phyloP scores from a whole-genome alignment of 2,888 invertebrate species.

The Tetragonisca angustula region DNA sequence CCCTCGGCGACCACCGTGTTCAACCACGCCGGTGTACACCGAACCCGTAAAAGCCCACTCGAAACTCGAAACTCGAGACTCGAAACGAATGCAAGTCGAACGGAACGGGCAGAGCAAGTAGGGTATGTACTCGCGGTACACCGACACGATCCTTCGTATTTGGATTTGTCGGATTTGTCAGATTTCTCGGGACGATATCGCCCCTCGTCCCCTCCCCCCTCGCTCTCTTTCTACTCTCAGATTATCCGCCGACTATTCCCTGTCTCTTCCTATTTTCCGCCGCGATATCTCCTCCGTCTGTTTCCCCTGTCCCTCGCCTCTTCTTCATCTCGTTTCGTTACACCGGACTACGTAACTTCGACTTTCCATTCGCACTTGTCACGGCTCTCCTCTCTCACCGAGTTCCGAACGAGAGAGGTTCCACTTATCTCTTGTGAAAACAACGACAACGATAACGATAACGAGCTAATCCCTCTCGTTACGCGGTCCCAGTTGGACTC shows the following conservation, averaged over 20 bases:
- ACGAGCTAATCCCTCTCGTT: neutral
- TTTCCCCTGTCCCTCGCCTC: neutral
- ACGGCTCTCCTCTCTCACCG: neutral
- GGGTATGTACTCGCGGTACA: constrained; percentile 2
- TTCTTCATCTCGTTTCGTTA: neutral
- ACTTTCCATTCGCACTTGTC: neutral
- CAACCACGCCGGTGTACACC: constrained; percentile 7
- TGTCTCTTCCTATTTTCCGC: neutral
- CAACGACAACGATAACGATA: neutral
- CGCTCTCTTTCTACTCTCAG: constrained; percentile 26
- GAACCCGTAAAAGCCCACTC: neutral
- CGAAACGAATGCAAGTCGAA: too few relatives aligned
- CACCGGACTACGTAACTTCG: neutral
- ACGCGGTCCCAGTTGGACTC: neutral
- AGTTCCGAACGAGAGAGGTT: neutral
- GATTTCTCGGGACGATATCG: constrained; percentile 69
- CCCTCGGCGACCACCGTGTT: constrained; percentile 45
- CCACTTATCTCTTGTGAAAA: neutral
- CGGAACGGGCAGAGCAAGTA: constrained; percentile 8
- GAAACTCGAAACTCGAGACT: too few relatives aligned
- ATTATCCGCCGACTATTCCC: constrained; percentile 20
- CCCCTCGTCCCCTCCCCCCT: neutral
- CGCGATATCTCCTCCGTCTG: neutral
- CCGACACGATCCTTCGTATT: constrained; percentile 70
- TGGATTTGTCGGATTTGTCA: constrained; percentile 78